Percentiles rank a stretch among this genome's conserved stretches.
These are phyloP conservation scores for Todiramphus saurophagus DNA, from an alignment of 2,113 vertebrate species.

Conservation along the genomic window DNA sequence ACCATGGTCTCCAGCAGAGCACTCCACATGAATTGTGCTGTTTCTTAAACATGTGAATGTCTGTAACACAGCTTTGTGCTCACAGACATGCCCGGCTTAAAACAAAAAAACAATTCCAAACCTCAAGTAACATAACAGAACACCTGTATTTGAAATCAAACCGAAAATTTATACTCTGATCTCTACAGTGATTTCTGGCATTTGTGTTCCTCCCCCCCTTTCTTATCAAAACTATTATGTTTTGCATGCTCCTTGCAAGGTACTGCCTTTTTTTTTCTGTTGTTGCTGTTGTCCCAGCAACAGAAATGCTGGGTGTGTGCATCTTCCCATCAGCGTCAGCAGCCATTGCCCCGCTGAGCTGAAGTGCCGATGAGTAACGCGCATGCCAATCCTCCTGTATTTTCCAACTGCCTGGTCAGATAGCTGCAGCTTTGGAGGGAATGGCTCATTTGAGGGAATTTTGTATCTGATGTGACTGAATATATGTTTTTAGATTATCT, in stretches of 20 bases:
- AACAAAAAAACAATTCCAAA: neutral
- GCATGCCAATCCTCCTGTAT: neutral
- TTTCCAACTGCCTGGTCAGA: neutral
- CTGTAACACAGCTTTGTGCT: neutral
- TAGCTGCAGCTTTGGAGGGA: neutral
- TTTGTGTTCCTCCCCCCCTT: neutral
- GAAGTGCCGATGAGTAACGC: neutral
- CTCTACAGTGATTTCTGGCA: neutral
- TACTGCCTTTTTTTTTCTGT: neutral
- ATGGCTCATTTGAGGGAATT: neutral
- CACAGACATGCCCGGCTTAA: neutral
- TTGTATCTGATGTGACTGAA: neutral
- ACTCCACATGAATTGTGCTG: neutral
- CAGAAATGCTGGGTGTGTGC: slow-evolving; percentile 1
- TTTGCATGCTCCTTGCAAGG: neutral
- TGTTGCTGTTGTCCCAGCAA: neutral
- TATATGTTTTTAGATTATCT: neutral
- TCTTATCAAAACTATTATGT: slow-evolving; percentile 29
- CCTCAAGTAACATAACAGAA: neutral
- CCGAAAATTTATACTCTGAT: neutral
- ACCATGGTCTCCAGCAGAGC: rapidly evolving
- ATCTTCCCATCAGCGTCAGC: neutral
- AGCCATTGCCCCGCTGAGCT: neutral
- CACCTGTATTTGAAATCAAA: neutral
- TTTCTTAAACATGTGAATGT: neutral